Base-by-base conservation (phyloP, 2,888 invertebrate species). In the Imbricaverruca yamaguchii region DNA sequence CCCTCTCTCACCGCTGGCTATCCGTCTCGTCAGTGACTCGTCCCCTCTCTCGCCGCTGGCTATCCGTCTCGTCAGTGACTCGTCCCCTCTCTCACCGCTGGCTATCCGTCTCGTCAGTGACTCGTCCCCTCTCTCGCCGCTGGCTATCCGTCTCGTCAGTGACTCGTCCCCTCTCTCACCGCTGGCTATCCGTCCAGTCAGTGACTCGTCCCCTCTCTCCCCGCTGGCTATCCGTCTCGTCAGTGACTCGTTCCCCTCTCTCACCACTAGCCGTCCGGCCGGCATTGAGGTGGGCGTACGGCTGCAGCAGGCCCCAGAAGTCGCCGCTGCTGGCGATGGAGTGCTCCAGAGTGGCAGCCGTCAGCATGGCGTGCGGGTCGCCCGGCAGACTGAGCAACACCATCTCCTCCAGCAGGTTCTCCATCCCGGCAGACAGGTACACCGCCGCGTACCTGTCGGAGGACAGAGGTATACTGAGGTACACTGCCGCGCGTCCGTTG, bases 281-380 rank as follows among this genome's bases (percentile, higher is more conserved):
- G 6, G 95, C 94, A 87, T 95, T 95, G 18, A 96, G 88, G 87
- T 96, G 96, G 79, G 95, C 94, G 86, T 94, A 96, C 0, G 96
- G 95, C 86, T 96, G 96, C 82, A 96, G 87, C 79, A 96, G 88
- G 0, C 96, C 95, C 95, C 96, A 96, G 81, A 95, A 89, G 85
- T 96, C 95, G 0, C 94, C 93, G 85, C 93, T 95, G 86, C 92
- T 92, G 39, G 95, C 94, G 81, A 96, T 94, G 21, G 93, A 92
- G 86, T 93, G 93, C 86, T 96, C 95, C 83, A 96, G 89, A 84
- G 91, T 90, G 0, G 93, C 92, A 0, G 95, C 94, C 0, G 94
- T 94, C 80, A 95, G 88, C 82, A 91, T 89, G 10, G 90, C 88
- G 82, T 91, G 90, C 0, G 89, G 87, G 79, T 85, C 85, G 83